Evolutionary conservation across 2,113 vertebrate species (phyloP).

Genomic region (Centropristis striata): DNA sequence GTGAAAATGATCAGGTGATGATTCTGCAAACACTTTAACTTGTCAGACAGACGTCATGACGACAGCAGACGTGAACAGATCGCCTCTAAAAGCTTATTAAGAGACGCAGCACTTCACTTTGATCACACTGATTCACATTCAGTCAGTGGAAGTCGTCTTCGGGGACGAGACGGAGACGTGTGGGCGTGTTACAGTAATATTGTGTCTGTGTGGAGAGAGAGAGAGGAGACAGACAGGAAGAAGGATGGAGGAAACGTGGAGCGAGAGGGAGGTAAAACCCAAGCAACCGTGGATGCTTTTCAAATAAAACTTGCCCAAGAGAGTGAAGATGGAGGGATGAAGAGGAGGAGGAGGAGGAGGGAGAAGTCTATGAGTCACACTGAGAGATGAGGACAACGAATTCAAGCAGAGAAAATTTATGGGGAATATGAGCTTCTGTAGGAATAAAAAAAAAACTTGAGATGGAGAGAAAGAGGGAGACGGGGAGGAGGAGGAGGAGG

Average conservation of each 20-base stretch:
- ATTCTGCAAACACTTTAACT: too few relatives aligned
- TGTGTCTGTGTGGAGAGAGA: neutral
- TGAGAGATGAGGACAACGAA: conserved; percentile 63
- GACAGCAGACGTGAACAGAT: neutral
- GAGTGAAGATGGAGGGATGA: conserved; percentile 47
- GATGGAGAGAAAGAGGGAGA: conserved; percentile 14
- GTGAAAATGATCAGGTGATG: too few relatives aligned
- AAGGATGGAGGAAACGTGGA: neutral
- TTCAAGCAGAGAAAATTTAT: conserved; percentile 68
- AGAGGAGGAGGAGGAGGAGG: neutral
- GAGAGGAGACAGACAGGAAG: neutral
- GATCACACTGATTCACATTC: conserved; percentile 13
- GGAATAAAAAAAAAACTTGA: conserved; percentile 39
- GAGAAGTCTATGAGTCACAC: conserved; percentile 69
- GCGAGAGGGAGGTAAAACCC: conserved; percentile 18
- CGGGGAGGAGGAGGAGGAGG: neutral
- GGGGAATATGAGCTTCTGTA: conserved; percentile 55
- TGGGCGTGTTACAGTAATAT: neutral
- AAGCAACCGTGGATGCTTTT: conserved; percentile 23
- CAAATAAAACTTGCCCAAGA: conserved; percentile 47
- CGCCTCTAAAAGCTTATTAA: neutral
- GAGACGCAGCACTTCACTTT: neutral
- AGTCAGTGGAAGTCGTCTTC: conserved; percentile 19
- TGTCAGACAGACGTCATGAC: too few relatives aligned
- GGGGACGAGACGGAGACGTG: neutral